Evolutionary conservation across 1,140 invertebrate genomes (phyloP), one percentile per base, ranked within the genome.

Genomic region (Nasonia vitripennis): DNA sequence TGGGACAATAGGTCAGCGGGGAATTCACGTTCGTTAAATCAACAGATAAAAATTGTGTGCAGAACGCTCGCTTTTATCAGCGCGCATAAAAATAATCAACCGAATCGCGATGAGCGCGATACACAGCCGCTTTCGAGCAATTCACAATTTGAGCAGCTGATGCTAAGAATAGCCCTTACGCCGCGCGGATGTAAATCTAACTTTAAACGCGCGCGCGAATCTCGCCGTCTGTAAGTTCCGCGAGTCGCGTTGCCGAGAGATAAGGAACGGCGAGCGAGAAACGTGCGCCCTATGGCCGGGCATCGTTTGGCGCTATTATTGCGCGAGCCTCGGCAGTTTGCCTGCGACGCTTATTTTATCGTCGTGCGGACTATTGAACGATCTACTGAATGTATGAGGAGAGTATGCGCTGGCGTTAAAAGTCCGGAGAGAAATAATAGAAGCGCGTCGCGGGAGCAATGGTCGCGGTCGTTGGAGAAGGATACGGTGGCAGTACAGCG

Each of bases 1-100:
- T 37, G 34, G 73, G 34, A 79, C 78, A 79, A 79, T 79, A 31
- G 78, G 78, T 67, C 51, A 67, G 55, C 17, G 78, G 78, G 51
- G 75, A 51, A 20, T 41, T 41, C 73, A 2, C 31, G 73, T 20
- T 27, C 4, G 27, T 71, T 67, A 67, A 20, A 67, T 67, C n/a
- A 67, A 67, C 62, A 17, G 14, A n/a, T 20, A 20, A 67, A 67
- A 67, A 67, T 67, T 67, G 6, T 20, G 62, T 9, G 62, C 17
- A 67, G n/a, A 1, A 17, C 62, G 0, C 62, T n/a, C 0, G n/a
- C 5, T 20, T 67, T 67, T 67, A 45, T 45, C 41, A 45, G 10
- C 41, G 41, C 41, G 41, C 10, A 45, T 45, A 45, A 45, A 45
- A 45, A 45, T 34, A 41, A 41, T 41, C 41, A 41, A 41, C 41